Base-by-base conservation (phyloP, 2,797 vertebrate genomes). In the Tinamus major region DNA sequence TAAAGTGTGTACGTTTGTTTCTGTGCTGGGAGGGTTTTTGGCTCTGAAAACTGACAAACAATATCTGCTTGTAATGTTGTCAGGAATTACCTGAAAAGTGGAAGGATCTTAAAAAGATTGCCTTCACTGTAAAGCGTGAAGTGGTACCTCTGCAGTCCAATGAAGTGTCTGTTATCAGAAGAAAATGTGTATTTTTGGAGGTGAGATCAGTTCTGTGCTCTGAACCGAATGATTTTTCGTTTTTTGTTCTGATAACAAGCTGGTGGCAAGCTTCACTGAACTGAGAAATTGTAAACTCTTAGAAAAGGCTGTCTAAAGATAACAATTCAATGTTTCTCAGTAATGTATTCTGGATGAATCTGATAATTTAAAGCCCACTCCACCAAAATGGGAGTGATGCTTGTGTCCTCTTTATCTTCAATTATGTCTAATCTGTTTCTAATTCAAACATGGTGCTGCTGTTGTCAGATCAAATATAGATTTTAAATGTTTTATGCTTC, bases 271-370 rank as follows among this genome's bases (percentile, higher is more conserved):
- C 99, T 99, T 99, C 99, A 99, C 96, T 98, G 99, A 99, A 98
- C 99, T 99, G 99, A 99, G 99, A 99, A 99, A 99, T 99, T 99
- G 99, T 99, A 99, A 99, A 99, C 99, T 99, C 98, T 98, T 98
- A 98, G 98, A 98, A 99, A 99, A 98, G 98, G 98, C 98, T 99
- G 98, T 97, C 97, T 98, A 98, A 98, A 99, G 99, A 99, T 99
- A 99, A 99, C 99, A 98, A 98, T 99, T 99, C 98, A 98, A 97
- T 99, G 99, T 99, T 99, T 99, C 98, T 98, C 96, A 93, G 97
- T 99, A 98, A 98, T 98, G 98, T 98, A 98, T 99, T 98, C 98
- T 98, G 98, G 98, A 98, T 98, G 98, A 98, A 99, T 99, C 99
- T 99, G 99, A 99, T 99, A 98, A 98, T 98, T 98, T 97, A 98